Conservation (phyloP, 2,797 vertebrate genomes). For the Sciurus carolinensis region DNA sequence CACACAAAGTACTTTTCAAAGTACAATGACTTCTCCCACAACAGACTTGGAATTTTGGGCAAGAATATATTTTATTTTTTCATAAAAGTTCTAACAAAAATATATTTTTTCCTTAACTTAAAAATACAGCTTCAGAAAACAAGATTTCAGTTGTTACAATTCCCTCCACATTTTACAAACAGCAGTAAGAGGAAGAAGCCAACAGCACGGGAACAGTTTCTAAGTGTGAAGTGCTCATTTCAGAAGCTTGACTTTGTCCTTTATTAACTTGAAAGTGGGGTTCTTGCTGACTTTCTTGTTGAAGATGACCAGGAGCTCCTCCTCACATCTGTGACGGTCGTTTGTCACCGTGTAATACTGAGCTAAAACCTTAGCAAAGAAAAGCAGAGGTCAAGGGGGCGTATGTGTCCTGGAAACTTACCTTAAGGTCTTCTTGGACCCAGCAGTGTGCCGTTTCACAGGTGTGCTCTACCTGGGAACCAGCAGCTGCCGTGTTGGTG, state of each 20-base stretch:
- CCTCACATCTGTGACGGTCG: constrained; percentile 91
- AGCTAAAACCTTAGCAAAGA: constrained; percentile 92
- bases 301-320: constrained; percentile 93
- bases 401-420: neutral
- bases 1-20: constrained; percentile 58
- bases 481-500: accelerated
- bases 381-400: constrained; percentile 16
- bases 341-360: constrained; percentile 92
- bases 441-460: neutral
- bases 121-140: constrained; percentile 82
- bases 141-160: constrained; percentile 29
- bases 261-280: constrained; percentile 94
- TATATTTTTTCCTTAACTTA: constrained; percentile 86
- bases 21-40: constrained; percentile 58
- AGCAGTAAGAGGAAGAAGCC: constrained; percentile 40
- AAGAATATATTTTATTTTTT: constrained; percentile 83
- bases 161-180: constrained; percentile 79
- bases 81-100: constrained; percentile 88
- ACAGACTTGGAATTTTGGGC: constrained; percentile 69
- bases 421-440: neutral
- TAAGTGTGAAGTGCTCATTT: constrained; percentile 87
- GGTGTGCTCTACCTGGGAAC: neutral
- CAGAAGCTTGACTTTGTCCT: constrained; percentile 94
- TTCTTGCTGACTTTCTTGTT: constrained; percentile 96
- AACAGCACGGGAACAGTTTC: neutral